phyloP scores from a whole-genome alignment of 2,888 invertebrate genomes.

The Xestoiulus laeticollis region DNA sequence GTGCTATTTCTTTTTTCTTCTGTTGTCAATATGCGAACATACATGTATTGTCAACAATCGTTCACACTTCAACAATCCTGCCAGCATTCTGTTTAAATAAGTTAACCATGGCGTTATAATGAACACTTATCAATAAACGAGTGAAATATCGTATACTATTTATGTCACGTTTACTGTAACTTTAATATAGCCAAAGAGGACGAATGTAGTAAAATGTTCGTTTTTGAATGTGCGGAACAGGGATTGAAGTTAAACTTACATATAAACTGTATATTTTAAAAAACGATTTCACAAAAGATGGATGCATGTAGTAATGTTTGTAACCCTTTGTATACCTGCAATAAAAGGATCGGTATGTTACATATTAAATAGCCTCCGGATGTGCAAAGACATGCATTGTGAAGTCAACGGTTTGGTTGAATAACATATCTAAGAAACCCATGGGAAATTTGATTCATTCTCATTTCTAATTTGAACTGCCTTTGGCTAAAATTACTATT shows the following conservation, averaged over 20 bases:
- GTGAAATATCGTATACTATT: conserved; percentile 6
- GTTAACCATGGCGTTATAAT: too few species aligned
- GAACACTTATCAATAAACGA: neutral
- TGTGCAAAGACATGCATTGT: too few species aligned
- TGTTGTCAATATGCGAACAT: too few species aligned
- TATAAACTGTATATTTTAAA: neutral
- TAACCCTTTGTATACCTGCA: conserved; percentile 1
- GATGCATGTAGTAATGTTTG: neutral
- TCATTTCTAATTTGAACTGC: neutral
- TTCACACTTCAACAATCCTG: neutral
- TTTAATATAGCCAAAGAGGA: neutral
- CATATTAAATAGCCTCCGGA: neutral
- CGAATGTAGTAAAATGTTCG: too few species aligned
- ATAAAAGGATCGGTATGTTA: neutral
- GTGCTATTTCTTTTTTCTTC: too few species aligned
- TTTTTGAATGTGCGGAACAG: neutral
- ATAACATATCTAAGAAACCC: neutral
- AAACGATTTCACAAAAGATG: neutral
- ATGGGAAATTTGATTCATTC: neutral
- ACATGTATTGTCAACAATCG: too few species aligned
- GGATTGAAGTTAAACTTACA: neutral
- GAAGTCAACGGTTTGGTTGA: too few species aligned
- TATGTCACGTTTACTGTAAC: neutral
- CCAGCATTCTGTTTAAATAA: neutral
- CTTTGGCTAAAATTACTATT: neutral